phyloP scores from a whole-genome alignment of 2,888 invertebrate species.

The Alsophila aescularia region DNA sequence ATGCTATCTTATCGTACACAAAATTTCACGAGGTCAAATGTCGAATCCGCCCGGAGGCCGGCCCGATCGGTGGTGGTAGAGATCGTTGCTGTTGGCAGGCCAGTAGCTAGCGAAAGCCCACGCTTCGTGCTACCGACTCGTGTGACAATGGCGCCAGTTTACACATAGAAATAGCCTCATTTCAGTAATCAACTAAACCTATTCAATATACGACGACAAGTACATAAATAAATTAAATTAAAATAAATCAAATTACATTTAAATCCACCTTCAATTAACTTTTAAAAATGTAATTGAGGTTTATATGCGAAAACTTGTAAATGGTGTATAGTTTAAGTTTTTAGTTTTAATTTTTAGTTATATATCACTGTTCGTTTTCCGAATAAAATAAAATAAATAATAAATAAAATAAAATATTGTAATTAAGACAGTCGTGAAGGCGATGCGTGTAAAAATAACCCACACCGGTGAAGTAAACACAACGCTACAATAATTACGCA shows the following conservation, averaged over 20 bases:
- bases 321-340: no score
- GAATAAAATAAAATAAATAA: no score
- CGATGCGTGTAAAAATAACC: constrained; percentile 24
- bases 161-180: constrained; percentile 39
- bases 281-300: no score
- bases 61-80: constrained; percentile 24
- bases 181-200: constrained; percentile 32
- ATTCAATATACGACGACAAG: constrained; percentile 25
- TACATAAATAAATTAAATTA: constrained; percentile 26
- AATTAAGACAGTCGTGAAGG: constrained; percentile 37
- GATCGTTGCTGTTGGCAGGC: constrained; percentile 24
- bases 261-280: no score
- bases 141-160: constrained; percentile 22
- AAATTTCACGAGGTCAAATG: constrained; percentile 40
- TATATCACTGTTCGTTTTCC: no score
- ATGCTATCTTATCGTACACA: constrained; percentile 59
- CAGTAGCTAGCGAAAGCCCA: constrained; percentile 30
- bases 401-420: no score
- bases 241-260: no score
- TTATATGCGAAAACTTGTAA: no score
- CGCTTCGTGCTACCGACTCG: constrained; percentile 33
- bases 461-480: constrained; percentile 24
- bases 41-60: constrained; percentile 33
- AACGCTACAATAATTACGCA: constrained; percentile 33
- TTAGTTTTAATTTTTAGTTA: no score